Percentiles rank a stretch among this genome's conserved stretches.
These are phyloP conservation scores for Pluvianellus socialis DNA, from an alignment of 2,113 vertebrate species.

Conservation along the genomic window DNA sequence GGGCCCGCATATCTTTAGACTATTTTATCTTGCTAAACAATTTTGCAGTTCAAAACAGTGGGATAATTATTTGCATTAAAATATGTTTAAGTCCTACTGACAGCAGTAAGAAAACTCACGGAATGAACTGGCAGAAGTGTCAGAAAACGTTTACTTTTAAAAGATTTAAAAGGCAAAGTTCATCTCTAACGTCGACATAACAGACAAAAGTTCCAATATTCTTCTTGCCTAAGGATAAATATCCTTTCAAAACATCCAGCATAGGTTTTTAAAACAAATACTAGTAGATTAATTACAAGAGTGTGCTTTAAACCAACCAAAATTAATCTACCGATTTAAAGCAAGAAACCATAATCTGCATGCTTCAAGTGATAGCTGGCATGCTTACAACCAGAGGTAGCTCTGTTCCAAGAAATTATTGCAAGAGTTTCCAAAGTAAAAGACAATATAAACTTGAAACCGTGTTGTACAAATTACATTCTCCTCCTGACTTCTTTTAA, in stretches of 20 bases:
- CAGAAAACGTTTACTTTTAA: conserved; percentile 45
- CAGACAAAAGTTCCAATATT: conserved; percentile 38
- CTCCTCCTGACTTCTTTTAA: neutral
- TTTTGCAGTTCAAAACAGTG: neutral
- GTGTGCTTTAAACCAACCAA: conserved; percentile 15
- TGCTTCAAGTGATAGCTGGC: conserved; percentile 6
- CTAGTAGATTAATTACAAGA: conserved; percentile 40
- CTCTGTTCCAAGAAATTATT: conserved; percentile 23
- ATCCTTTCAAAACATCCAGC: conserved; percentile 47
- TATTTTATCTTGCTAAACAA: conserved; percentile 57
- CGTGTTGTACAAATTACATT: neutral
- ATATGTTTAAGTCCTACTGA: conserved; percentile 37
- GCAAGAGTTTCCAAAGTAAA: conserved; percentile 15
- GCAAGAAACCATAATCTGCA: conserved; percentile 36
- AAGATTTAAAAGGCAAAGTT: conserved; percentile 51
- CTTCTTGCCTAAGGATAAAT: conserved; percentile 41
- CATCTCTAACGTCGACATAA: neutral
- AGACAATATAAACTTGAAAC: neutral
- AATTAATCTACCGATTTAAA: conserved; percentile 48
- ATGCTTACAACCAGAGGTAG: neutral
- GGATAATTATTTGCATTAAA: conserved; percentile 55
- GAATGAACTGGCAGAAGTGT: conserved; percentile 41
- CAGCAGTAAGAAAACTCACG: conserved; percentile 29
- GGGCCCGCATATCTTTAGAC: conserved; percentile 53
- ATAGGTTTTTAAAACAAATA: conserved; percentile 56